These are phyloP conservation scores for Mus spicilegus DNA, from an alignment of 2,113 vertebrate genomes.

Conservation along the genomic window DNA sequence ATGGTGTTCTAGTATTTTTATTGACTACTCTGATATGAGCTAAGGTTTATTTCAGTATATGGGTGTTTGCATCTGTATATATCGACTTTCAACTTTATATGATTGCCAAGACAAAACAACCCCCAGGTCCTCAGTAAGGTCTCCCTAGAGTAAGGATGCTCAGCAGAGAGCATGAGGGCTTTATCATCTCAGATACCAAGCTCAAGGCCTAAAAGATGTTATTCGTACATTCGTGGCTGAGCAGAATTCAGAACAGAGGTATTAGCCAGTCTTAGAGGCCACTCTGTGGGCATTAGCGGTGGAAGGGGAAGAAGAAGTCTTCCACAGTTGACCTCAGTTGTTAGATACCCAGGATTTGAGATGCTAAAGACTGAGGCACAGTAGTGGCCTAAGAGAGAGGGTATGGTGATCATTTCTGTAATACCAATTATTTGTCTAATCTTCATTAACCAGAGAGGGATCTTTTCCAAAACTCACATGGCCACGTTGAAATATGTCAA, in stretches of 20 bases:
- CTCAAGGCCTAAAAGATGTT: neutral
- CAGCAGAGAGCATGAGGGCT: neutral
- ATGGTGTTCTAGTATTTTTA: neutral
- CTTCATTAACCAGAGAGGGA: neutral
- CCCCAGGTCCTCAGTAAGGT: neutral
- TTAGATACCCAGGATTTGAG: neutral
- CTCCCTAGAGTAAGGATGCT: neutral
- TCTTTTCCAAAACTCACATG: neutral
- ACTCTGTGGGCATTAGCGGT: neutral
- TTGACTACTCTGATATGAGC: neutral
- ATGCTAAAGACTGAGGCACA: neutral
- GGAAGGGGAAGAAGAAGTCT: neutral
- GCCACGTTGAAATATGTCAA: constrained; percentile 5
- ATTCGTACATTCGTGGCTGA: neutral
- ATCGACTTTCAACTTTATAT: neutral
- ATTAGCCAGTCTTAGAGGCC: neutral
- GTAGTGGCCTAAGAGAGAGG: neutral
- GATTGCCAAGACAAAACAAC: neutral
- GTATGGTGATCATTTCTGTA: neutral
- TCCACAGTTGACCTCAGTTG: neutral
- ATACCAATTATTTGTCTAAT: neutral
- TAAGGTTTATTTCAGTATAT: neutral
- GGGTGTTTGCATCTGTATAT: fast-evolving
- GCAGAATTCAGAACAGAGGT: neutral
- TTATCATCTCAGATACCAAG: neutral